Evolutionary conservation across 1,140 invertebrate genomes (phyloP).

Genomic region (Oryzaephilus surinamensis): DNA sequence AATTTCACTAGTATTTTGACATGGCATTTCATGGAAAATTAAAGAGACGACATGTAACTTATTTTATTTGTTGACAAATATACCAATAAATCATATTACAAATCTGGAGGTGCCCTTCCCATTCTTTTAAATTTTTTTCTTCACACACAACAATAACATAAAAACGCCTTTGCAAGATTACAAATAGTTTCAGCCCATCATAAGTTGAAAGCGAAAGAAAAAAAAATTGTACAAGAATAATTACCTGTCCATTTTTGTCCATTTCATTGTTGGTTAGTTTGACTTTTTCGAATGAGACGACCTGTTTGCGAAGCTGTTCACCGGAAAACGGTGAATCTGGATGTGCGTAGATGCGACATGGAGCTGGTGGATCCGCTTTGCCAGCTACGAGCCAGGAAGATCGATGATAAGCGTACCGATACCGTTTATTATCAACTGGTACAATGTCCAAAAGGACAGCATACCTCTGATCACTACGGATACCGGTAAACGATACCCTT

Average conservation of each 20-base stretch:
- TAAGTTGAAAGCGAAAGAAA: too few species aligned
- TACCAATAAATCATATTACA: too few species aligned
- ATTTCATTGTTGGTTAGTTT: conserved; percentile 99
- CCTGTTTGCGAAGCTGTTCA: conserved; percentile 91
- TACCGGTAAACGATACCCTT: conserved; percentile 80
- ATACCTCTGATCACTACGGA: conserved; percentile 55
- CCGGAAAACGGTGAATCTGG: conserved; percentile 96
- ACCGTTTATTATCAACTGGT: conserved; percentile 92
- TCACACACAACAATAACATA: too few species aligned
- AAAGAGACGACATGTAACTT: too few species aligned
- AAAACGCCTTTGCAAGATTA: too few species aligned
- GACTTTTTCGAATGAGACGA: conserved; percentile 98
- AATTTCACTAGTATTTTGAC: neutral
- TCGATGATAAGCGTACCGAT: conserved; percentile 96
- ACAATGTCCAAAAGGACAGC: conserved; percentile 94
- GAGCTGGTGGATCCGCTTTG: conserved; percentile 94
- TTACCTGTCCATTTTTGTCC: conserved; percentile 97
- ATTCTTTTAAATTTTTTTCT: too few species aligned
- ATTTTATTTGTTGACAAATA: too few species aligned
- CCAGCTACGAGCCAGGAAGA: conserved; percentile 98
- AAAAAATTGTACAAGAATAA: too few species aligned
- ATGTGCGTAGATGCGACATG: conserved; percentile 87
- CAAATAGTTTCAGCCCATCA: too few species aligned
- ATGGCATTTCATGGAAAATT: conserved; percentile 5
- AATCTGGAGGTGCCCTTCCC: too few species aligned